phyloP scores from a whole-genome alignment of 2,888 invertebrate species.

The Ormyrus pomaceus region DNA sequence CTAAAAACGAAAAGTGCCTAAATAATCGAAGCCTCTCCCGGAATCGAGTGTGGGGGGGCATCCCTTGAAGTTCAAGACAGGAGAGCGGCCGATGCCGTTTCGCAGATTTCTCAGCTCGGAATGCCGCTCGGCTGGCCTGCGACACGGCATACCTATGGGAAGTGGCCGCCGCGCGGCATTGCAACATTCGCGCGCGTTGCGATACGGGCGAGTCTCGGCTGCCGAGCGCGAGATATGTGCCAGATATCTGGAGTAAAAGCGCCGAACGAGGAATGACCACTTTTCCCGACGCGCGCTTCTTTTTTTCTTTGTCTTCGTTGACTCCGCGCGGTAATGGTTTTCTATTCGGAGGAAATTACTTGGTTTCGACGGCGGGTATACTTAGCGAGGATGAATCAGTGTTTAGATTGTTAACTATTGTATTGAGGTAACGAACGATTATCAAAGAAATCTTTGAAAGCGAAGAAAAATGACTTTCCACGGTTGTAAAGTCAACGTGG shows the following conservation, averaged over 20 bases:
- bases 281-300: background rate
- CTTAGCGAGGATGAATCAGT: too few relatives aligned
- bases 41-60: background rate
- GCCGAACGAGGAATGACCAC: slow-evolving; percentile 17
- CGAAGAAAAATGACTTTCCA: too few relatives aligned
- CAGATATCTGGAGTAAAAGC: slow-evolving; percentile 57
- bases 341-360: too few relatives aligned
- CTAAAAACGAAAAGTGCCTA: too few relatives aligned
- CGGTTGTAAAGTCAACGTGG: too few relatives aligned
- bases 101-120: background rate
- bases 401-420: too few relatives aligned
- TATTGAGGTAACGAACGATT: too few relatives aligned
- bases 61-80: background rate
- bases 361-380: too few relatives aligned
- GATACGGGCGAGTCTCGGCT: slow-evolving; percentile 55
- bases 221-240: slow-evolving; percentile 58
- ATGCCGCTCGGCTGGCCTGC: background rate
- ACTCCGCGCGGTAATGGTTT: too few relatives aligned
- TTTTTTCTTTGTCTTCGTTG: too few relatives aligned
- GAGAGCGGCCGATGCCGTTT: background rate
- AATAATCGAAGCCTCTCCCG: slow-evolving; percentile 9
- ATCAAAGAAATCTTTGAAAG: too few relatives aligned
- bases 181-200: slow-evolving; percentile 54
- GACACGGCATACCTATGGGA: slow-evolving; percentile 51
- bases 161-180: slow-evolving; percentile 50